Percentiles rank a stretch among this genome's conserved stretches.
Conservation (phyloP, 2,797 vertebrate species). For the Galaxias olidus region DNA sequence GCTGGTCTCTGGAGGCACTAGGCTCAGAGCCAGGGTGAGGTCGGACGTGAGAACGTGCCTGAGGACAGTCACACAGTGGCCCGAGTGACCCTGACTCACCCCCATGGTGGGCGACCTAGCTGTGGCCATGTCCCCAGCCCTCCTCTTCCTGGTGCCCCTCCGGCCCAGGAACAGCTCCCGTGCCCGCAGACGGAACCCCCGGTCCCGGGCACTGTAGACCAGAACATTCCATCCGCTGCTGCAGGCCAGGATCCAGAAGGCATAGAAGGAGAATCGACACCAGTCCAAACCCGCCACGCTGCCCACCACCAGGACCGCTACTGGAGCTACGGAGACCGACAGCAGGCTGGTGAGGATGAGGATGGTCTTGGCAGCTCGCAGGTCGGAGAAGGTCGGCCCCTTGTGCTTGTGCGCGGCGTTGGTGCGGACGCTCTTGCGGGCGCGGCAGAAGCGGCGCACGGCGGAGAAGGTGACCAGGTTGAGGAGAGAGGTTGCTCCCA, state of each 20-base stretch:
- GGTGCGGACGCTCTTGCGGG: constrained; percentile 4
- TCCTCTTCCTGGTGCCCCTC: not conserved
- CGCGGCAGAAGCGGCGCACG: constrained; percentile 41
- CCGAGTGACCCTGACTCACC: not conserved
- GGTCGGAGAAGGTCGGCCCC: constrained; percentile 43
- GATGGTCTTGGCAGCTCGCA: constrained; percentile 56
- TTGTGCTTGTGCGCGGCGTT: not conserved
- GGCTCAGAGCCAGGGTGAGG: not conserved
- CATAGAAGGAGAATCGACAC: constrained; percentile 58
- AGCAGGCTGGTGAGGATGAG: constrained; percentile 48
- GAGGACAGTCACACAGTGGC: not conserved
- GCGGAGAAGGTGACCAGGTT: constrained; percentile 53
- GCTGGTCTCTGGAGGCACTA: not conserved
- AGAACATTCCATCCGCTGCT: constrained; percentile 62
- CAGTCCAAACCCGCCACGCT: constrained; percentile 50
- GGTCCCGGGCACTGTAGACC: constrained; percentile 53
- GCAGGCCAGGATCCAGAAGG: constrained; percentile 60
- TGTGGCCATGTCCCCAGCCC: not conserved
- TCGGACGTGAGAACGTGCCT: constrained; percentile 4
- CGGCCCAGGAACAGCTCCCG: constrained; percentile 41
- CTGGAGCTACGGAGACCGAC: constrained; percentile 45
- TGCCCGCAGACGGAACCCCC: constrained; percentile 42
- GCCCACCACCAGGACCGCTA: constrained; percentile 51
- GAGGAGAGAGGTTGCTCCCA: constrained; percentile 43
- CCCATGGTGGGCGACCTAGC: not conserved